phyloP scores from a whole-genome alignment of 2,797 vertebrate species.

The Sylvia borin region DNA sequence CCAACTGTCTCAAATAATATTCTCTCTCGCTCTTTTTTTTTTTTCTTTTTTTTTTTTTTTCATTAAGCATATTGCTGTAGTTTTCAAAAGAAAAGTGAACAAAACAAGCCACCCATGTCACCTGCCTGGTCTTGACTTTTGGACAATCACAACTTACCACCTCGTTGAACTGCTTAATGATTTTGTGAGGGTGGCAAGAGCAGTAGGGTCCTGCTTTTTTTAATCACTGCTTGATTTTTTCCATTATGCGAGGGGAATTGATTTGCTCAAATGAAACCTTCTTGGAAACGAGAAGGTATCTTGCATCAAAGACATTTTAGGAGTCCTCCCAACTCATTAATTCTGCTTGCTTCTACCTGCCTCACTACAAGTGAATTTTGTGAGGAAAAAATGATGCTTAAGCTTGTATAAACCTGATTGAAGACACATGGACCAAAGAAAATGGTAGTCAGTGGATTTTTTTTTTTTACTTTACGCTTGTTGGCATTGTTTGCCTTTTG shows the following conservation, averaged over 20 bases:
- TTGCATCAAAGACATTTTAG: background rate
- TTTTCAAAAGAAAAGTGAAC: background rate
- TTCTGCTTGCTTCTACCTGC: conserved; percentile 1
- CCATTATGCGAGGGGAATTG: background rate
- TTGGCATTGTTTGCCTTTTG: background rate
- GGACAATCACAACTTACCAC: background rate
- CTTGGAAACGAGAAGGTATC: background rate
- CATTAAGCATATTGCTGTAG: background rate
- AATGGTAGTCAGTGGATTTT: background rate
- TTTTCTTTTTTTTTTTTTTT: background rate
- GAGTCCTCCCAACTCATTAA: background rate
- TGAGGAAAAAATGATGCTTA: background rate
- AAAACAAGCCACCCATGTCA: background rate
- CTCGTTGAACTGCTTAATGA: background rate
- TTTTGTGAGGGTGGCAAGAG: background rate
- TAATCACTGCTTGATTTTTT: background rate
- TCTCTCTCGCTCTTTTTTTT: too few relatives aligned
- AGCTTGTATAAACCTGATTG: background rate
- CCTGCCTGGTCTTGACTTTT: background rate
- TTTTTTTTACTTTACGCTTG: background rate
- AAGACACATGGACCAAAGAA: conserved; percentile 29
- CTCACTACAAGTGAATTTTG: background rate
- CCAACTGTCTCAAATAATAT: background rate
- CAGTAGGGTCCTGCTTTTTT: background rate
- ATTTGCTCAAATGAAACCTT: background rate